Base-by-base conservation (phyloP, 2,888 invertebrate genomes). In the Colletes collaris region DNA sequence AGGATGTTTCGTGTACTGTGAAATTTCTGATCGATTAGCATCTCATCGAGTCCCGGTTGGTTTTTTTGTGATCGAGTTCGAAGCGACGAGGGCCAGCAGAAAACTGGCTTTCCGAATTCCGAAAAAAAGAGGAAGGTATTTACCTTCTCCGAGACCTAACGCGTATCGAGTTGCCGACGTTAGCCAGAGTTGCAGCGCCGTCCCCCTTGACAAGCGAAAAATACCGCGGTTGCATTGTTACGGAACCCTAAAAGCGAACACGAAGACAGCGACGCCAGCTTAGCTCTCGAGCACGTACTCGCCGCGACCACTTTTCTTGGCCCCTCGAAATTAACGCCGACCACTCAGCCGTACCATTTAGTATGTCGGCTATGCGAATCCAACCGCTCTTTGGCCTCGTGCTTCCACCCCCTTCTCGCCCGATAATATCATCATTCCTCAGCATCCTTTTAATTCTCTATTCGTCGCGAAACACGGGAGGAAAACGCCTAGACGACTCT, bases 201-300 rank as follows among this genome's bases (percentile, higher is more conserved):
- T 11, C 16, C 6, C 52, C 49, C 58, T 67, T n/a, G 55, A 40
- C 37, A 8, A 72, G 68, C 44, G 78, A 80, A 69, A 81, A 69
- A 69, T 70, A 73, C 63, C 76, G 65, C 27, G 65, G 76, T 66
- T 58, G 81, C 77, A 87, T 89, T 87, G 82, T 87, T 78, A 83
- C 70, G 73, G 73, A 68, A 73, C 76, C 66, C 85, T 82, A 76
- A 81, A 83, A 83, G 83, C 81, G 85, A 86, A 86, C 84, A 83
- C 79, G 64, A 70, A 65, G 79, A 75, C 81, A 63, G 76, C 72
- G 67, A 80, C 81, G 82, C 78, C 76, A 76, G 78, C 77, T 77
- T 69, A 77, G 63, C 86, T 81, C 89, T 89, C 88, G 82, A 88
- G 88, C 89, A 89, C 89, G 89, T 88, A 87, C 75, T 82, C 79